A percentile compares a stretch with the other conserved stretches of the same genome.
phyloP scores from a whole-genome alignment of 1,140 invertebrate genomes.

The Harlomillsia oculata region DNA sequence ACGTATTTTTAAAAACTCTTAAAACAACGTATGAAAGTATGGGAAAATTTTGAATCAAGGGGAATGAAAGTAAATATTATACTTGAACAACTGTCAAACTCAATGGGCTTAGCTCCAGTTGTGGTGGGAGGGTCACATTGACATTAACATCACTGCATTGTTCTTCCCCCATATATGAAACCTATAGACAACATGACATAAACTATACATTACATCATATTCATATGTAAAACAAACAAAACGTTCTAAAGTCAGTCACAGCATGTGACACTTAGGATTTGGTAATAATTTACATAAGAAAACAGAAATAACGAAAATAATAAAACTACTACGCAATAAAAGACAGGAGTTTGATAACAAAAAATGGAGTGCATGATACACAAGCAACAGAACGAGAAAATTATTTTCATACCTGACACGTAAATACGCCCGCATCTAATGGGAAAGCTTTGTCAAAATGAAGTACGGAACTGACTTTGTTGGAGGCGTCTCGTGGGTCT shows the following conservation, averaged over 20 bases:
- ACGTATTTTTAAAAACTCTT: not conserved
- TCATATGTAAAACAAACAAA: not conserved
- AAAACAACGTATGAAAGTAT: not conserved
- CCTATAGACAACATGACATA: slow-evolving; percentile 2
- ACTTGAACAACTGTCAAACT: slow-evolving; percentile 17
- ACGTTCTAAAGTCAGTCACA: not conserved
- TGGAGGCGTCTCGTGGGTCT: slow-evolving; percentile 1
- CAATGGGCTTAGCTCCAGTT: slow-evolving; percentile 19
- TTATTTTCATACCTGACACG: slow-evolving; percentile 22
- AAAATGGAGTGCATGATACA: not conserved
- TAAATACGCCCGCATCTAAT: slow-evolving; percentile 20
- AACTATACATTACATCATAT: not conserved
- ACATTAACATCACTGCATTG: slow-evolving; percentile 19
- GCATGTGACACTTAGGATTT: not conserved
- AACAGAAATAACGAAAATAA: not conserved
- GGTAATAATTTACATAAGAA: not conserved
- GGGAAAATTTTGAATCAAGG: not conserved
- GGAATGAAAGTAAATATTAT: not conserved
- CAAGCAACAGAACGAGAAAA: not conserved
- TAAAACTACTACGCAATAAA: not conserved
- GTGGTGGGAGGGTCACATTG: slow-evolving; percentile 19
- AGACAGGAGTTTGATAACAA: not conserved
- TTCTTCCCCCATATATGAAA: slow-evolving; percentile 24
- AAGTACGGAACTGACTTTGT: slow-evolving; percentile 16
- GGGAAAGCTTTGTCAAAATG: slow-evolving; percentile 9